phyloP scores from a whole-genome alignment of 2,797 vertebrate species.

The Pseudochirops cupreus region DNA sequence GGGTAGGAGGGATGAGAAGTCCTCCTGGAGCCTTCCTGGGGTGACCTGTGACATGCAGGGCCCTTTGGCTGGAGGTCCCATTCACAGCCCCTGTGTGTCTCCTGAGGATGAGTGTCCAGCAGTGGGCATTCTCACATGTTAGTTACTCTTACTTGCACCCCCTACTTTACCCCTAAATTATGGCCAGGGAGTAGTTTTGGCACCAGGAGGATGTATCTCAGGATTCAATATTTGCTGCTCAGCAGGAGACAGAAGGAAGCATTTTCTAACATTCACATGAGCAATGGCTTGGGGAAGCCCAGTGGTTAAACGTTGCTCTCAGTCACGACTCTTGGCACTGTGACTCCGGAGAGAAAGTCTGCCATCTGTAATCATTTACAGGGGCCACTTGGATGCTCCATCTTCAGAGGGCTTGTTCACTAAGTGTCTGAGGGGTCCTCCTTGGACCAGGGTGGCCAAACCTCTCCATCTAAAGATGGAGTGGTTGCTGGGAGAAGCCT shows the following conservation, averaged over 20 bases:
- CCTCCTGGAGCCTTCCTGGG: background rate
- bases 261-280: slow-evolving; percentile 48
- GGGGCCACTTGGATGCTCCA: slow-evolving; percentile 29
- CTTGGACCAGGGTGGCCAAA: background rate
- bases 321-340: slow-evolving; percentile 57
- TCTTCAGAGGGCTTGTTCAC: slow-evolving; percentile 31
- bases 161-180: background rate
- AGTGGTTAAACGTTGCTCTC: slow-evolving; percentile 36
- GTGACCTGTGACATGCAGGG: background rate
- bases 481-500: background rate
- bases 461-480: slow-evolving; percentile 14
- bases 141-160: background rate
- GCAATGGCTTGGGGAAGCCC: background rate
- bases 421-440: slow-evolving; percentile 5
- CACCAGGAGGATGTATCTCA: background rate
- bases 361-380: slow-evolving; percentile 41
- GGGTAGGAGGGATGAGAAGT: background rate
- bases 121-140: background rate
- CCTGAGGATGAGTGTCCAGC: background rate
- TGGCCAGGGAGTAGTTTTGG: background rate
- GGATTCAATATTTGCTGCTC: slow-evolving; percentile 5
- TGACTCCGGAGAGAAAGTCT: slow-evolving; percentile 12
- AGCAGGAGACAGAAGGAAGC: background rate
- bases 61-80: background rate
- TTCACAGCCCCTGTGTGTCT: background rate